A percentile compares a stretch with the other conserved stretches of the same genome.
Conservation (phyloP, 2,888 invertebrate genomes). For the Hypsopygia costalis region DNA sequence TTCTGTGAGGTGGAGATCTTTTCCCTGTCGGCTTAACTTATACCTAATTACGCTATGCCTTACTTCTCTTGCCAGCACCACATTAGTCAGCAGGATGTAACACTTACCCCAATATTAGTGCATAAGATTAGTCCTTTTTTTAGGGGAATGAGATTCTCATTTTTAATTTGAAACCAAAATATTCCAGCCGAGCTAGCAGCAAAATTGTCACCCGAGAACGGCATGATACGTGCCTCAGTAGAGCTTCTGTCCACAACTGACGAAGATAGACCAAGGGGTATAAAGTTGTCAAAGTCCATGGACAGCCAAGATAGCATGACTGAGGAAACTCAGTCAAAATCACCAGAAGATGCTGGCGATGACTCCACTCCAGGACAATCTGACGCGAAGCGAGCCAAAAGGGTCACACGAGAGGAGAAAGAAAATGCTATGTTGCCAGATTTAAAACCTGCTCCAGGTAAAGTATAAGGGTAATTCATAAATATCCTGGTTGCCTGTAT, state of each 20-base stretch:
- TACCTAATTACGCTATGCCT: no score
- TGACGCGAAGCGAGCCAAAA: slow-evolving; percentile 55
- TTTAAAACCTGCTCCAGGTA: slow-evolving; percentile 86
- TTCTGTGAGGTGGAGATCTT: no score
- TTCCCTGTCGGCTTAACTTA: no score
- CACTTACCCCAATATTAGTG: no score
- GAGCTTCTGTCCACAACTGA: slow-evolving; percentile 88
- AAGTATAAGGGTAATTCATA: no score
- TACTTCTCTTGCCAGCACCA: no score
- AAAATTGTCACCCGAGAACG: slow-evolving; percentile 85
- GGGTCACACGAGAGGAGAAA: slow-evolving; percentile 76
- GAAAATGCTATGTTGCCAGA: slow-evolving; percentile 90
- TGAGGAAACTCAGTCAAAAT: slow-evolving; percentile 26
- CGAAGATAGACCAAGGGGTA: slow-evolving; percentile 84
- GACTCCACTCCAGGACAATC: slow-evolving; percentile 61
- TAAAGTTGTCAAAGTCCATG: slow-evolving; percentile 39
- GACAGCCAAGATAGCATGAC: slow-evolving; percentile 29
- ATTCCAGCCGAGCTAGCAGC: slow-evolving; percentile 76
- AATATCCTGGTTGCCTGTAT: no score
- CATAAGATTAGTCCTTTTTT: no score
- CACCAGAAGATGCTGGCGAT: slow-evolving; percentile 31
- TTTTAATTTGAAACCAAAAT: no score
- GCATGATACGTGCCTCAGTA: slow-evolving; percentile 89
- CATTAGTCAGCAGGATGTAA: no score
- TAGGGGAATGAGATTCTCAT: no score